Evolutionary conservation across 2,888 invertebrate genomes (phyloP).

Genomic region (Pollenia griseotomentosa): DNA sequence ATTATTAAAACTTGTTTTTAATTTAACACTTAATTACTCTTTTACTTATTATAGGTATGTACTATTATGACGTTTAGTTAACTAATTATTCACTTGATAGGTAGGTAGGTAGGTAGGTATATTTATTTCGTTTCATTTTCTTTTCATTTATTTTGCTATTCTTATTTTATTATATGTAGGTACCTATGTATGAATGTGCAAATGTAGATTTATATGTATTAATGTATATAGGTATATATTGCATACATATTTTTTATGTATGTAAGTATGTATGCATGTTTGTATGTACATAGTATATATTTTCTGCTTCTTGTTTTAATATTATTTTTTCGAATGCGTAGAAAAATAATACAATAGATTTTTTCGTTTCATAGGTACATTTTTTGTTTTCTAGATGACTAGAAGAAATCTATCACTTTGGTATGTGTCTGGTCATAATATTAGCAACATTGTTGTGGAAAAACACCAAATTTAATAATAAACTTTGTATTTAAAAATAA

Average conservation of each 20-base stretch:
- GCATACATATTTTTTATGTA: background rate
- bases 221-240: background rate
- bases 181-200: background rate
- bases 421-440: background rate
- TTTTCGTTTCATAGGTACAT: background rate
- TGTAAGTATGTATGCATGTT: background rate
- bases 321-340: conserved; percentile 60
- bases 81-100: conserved; percentile 43
- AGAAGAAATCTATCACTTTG: conserved; percentile 33
- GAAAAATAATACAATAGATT: conserved; percentile 38
- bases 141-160: conserved; percentile 17
- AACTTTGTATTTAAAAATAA: conserved; percentile 1
- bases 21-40: background rate
- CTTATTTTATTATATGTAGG: conserved; percentile 17
- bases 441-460: background rate
- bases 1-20: conserved; percentile 56
- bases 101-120: background rate
- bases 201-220: no score
- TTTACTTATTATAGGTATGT: background rate
- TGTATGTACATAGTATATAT: conserved; percentile 3
- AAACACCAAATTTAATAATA: background rate
- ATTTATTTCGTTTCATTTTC: background rate
- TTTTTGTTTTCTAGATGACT: conserved; percentile 15
- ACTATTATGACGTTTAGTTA: conserved; percentile 31
- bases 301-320: conserved; percentile 42